Evolutionary conservation across 2,797 vertebrate genomes (phyloP).

Genomic region (Hapalemur alaotrensis): DNA sequence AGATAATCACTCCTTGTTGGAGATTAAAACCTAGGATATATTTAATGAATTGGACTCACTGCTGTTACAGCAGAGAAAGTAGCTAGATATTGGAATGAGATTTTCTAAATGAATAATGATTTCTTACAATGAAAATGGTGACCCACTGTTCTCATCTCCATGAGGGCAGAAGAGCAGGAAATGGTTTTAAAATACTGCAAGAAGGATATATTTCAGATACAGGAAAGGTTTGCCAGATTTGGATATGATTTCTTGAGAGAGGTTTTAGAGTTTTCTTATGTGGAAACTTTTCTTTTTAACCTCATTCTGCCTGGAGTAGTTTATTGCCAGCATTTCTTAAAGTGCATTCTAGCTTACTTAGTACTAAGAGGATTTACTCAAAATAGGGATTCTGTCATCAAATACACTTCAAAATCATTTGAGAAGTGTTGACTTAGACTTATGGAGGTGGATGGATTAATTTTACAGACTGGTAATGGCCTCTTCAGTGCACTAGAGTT

Average conservation of each 20-base stretch:
- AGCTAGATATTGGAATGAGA: not conserved
- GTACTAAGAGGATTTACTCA: not conserved
- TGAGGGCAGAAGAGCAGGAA: not conserved
- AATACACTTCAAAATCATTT: not conserved
- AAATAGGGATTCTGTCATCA: not conserved
- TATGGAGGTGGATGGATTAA: not conserved
- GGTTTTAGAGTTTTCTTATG: not conserved
- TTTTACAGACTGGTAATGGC: not conserved
- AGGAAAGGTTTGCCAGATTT: not conserved
- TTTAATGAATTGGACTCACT: not conserved
- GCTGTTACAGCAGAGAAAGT: not conserved
- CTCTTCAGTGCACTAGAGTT: not conserved
- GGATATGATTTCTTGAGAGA: not conserved
- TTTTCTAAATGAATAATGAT: not conserved
- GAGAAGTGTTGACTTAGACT: not conserved
- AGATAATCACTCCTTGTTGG: not conserved
- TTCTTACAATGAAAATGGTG: not conserved
- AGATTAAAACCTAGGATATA: not conserved
- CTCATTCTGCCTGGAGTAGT: not conserved
- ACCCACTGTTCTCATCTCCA: not conserved
- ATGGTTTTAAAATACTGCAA: not conserved
- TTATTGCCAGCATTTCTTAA: not conserved
- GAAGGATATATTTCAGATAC: not conserved
- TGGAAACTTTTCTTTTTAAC: conserved; percentile 36
- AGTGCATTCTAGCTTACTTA: not conserved